phyloP scores from a whole-genome alignment of 2,888 invertebrate genomes.

The Erannis defoliaria region DNA sequence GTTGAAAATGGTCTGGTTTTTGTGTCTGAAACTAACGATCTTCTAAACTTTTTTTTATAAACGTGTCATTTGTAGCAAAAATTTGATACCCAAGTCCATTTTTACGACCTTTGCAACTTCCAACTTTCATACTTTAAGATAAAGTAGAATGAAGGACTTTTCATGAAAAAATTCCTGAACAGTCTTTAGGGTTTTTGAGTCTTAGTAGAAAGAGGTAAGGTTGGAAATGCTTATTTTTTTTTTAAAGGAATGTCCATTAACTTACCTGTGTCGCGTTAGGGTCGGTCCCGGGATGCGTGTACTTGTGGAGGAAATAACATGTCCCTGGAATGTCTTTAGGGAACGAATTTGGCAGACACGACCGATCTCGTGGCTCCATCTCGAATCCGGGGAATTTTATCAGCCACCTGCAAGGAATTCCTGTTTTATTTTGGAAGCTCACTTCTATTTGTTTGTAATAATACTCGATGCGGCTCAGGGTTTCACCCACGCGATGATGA shows the following conservation, averaged over 20 bases:
- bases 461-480: too few species aligned
- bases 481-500: neutral
- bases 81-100: constrained; percentile 16
- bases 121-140: constrained; percentile 25
- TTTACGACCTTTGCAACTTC: constrained; percentile 2
- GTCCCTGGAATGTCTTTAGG: constrained; percentile 92
- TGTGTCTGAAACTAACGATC: neutral
- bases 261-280: constrained; percentile 85
- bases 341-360: constrained; percentile 94
- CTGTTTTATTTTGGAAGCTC: constrained; percentile 22
- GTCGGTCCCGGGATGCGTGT: constrained; percentile 90
- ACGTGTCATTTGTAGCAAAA: constrained; percentile 26
- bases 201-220: constrained; percentile 14
- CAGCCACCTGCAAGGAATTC: constrained; percentile 88
- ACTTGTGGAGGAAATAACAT: constrained; percentile 94
- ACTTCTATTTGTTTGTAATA: neutral
- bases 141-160: constrained; percentile 13
- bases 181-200: constrained; percentile 1
- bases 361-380: constrained; percentile 91
- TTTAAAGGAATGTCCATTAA: constrained; percentile 19
- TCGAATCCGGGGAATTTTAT: constrained; percentile 91
- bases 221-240: constrained; percentile 9
- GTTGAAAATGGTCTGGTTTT: neutral
- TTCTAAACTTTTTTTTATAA: constrained; percentile 18
- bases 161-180: constrained; percentile 3